Evolutionary conservation across 2,888 invertebrate genomes (phyloP).

Genomic region (Nomada goodeniana): DNA sequence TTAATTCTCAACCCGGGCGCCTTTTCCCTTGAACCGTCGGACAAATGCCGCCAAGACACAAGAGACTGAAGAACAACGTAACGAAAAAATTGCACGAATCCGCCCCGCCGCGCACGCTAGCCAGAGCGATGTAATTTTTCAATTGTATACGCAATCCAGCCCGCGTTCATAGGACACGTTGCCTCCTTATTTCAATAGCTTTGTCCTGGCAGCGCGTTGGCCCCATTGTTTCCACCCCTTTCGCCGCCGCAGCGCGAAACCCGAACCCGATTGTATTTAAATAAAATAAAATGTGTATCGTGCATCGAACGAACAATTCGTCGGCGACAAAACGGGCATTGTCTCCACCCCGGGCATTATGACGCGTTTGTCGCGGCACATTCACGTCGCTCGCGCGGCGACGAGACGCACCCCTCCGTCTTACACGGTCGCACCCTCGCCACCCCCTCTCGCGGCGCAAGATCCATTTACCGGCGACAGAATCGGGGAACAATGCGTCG

Average conservation of each 20-base stretch:
- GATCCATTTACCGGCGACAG: slow-evolving; percentile 54
- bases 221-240: slow-evolving; percentile 24
- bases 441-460: slow-evolving; percentile 6
- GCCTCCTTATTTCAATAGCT: slow-evolving; percentile 54
- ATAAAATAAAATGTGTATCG: slow-evolving; percentile 53
- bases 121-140: slow-evolving; percentile 54
- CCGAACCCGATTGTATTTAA: slow-evolving; percentile 45
- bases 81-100: slow-evolving; percentile 9
- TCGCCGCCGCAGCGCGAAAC: slow-evolving; percentile 4
- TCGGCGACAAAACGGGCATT: slow-evolving; percentile 46
- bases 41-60: slow-evolving; percentile 12
- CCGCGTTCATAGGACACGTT: slow-evolving; percentile 8
- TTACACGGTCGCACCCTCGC: slow-evolving; percentile 37
- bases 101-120: slow-evolving; percentile 14
- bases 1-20: not conserved
- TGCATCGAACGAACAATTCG: slow-evolving; percentile 57
- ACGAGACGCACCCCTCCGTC: slow-evolving; percentile 49
- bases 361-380: slow-evolving; percentile 33
- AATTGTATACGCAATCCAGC: slow-evolving; percentile 41
- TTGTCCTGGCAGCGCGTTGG: slow-evolving; percentile 33
- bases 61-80: not conserved
- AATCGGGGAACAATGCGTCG: slow-evolving; percentile 42
- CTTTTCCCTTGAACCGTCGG: not conserved
- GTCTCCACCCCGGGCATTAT: slow-evolving; percentile 19
- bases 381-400: slow-evolving; percentile 12